Evolutionary conservation across 2,888 invertebrate species (phyloP).

Genomic region (Doris montereyensis): DNA sequence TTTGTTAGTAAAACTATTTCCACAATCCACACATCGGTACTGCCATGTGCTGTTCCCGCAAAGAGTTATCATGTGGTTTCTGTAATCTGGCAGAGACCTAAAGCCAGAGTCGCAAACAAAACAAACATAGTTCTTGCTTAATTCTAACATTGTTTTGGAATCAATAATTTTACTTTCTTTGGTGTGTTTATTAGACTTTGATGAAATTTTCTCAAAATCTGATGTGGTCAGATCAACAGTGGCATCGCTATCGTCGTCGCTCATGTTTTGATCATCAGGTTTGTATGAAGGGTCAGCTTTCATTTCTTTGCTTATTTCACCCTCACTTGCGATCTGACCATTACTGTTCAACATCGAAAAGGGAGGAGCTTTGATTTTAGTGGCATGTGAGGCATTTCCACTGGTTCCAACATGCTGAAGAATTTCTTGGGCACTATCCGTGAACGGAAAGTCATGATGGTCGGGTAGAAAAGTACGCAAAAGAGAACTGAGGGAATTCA

Average conservation of each 20-base stretch:
- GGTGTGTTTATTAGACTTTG: neutral
- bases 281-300: neutral
- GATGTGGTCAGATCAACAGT: slow-evolving; percentile 24
- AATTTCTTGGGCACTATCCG: slow-evolving; percentile 9
- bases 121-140: slow-evolving; percentile 35
- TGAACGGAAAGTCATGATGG: slow-evolving; percentile 25
- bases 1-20: slow-evolving; percentile 15
- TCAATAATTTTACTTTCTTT: neutral
- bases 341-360: neutral
- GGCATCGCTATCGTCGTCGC: slow-evolving; percentile 36
- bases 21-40: slow-evolving; percentile 28
- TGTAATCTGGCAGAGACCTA: neutral
- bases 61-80: slow-evolving; percentile 24
- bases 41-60: slow-evolving; percentile 8
- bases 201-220: too few relatives aligned
- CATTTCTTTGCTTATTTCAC: neutral
- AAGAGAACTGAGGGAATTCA: slow-evolving; percentile 30
- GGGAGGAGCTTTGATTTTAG: neutral
- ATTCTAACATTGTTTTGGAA: too few relatives aligned
- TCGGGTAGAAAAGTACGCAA: slow-evolving; percentile 39
- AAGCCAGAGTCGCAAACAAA: slow-evolving; percentile 36
- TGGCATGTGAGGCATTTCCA: neutral
- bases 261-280: neutral
- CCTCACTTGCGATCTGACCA: neutral
- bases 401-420: slow-evolving; percentile 22